Base-by-base conservation (phyloP, 2,797 vertebrate species). In the Chiroxiphia lanceolata region DNA sequence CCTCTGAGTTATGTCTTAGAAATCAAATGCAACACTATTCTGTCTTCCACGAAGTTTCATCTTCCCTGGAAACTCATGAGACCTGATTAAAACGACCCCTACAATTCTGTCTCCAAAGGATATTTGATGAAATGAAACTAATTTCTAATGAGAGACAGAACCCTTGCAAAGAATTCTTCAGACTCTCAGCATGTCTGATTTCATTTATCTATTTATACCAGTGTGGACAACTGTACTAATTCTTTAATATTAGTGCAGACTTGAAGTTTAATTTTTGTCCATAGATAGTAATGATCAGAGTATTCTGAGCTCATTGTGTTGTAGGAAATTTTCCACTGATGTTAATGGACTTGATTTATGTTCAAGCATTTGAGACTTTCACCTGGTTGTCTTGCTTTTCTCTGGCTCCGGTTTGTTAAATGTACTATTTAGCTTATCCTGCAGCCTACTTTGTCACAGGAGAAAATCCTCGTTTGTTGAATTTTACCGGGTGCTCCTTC, bases 401-500 rank as follows among this genome's bases (percentile, higher is more conserved):
- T 71, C 78, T 76, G 69, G 15, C 64, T 78, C 33, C 40, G 11
- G 18, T 51, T 63, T 74, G 59, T 79, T 23, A 83, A 83, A 86
- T 16, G 75, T 20, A 82, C 10, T 34, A 17, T 80, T 94, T 47
- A 94, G 23, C 15, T 89, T 95, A 84, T 89, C 38, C 93, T 71
- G 51, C 33, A 61, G 53, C 76, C 11, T 86, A 65, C 56, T 19
- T 89, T 82, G 77, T 71, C 56, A 81, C 6, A 72, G 51, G 22
- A 89, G 47, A 87, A 95, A 89, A 77, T 60, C 60, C 36, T 51
- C 59, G 87, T 95, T 80, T 57, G 27, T 31, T 89, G 72, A 93
- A 82, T 88, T 95, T 47, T 84, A 23, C 63, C 53, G 54, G 18
- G 34, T 14, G 1, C 20, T 90, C 34, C 42, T 93, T 96, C 53